Evolutionary conservation across 1,140 invertebrate genomes (phyloP).

Genomic region (Marisa cornuarietis): DNA sequence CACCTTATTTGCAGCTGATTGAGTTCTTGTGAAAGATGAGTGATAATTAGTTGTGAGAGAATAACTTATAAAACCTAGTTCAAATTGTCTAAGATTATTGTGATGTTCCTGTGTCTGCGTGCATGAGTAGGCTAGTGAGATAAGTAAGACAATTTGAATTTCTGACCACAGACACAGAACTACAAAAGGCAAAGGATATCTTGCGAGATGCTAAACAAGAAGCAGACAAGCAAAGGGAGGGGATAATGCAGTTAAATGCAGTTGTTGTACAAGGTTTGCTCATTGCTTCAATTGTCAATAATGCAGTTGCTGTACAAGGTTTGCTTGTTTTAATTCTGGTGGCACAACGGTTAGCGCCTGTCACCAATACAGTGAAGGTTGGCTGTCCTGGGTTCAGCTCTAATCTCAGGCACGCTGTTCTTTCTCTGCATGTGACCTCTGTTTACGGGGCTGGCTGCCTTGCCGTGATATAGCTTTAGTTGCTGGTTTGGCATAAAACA

Average conservation of each 20-base stretch:
- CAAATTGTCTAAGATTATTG: not conserved
- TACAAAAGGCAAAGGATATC: conserved; percentile 1
- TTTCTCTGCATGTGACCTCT: too few species aligned
- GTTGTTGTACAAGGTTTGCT: conserved; percentile 12
- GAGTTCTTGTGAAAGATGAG: not conserved
- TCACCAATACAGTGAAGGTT: too few species aligned
- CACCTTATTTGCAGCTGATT: not conserved
- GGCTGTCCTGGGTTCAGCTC: too few species aligned
- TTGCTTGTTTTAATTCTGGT: not conserved
- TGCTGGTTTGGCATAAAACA: too few species aligned
- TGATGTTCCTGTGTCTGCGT: not conserved
- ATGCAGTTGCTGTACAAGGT: too few species aligned
- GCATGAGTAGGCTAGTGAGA: not conserved
- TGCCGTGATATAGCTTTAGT: too few species aligned
- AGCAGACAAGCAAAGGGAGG: not conserved
- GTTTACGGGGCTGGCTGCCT: too few species aligned
- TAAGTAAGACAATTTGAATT: too few species aligned
- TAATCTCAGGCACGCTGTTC: too few species aligned
- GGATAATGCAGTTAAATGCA: not conserved
- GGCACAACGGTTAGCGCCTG: too few species aligned
- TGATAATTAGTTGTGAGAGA: not conserved
- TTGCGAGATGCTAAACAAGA: conserved; percentile 4
- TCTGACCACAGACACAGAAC: conserved; percentile 4
- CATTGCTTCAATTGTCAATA: not conserved
- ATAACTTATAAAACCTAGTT: not conserved